Evolutionary conservation across 2,797 vertebrate genomes (phyloP).

Genomic region (Cynodonichthys magdalenae): DNA sequence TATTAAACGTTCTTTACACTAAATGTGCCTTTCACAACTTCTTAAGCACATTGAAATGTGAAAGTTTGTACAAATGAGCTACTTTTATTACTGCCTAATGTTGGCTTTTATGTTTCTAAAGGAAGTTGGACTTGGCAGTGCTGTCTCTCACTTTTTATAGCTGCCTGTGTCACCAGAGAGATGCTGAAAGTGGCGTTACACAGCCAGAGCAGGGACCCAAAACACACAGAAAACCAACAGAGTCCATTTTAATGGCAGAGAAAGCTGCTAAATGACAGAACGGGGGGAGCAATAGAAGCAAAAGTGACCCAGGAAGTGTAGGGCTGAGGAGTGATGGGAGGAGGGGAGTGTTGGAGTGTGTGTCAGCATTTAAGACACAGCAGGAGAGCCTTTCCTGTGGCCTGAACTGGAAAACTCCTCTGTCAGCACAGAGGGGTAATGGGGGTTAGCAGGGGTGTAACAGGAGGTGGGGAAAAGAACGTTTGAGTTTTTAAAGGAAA

Average conservation of each 20-base stretch:
- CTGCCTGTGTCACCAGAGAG: slow-evolving; percentile 26
- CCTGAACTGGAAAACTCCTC: slow-evolving; percentile 58
- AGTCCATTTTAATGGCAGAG: slow-evolving; percentile 39
- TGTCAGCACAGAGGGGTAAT: slow-evolving; percentile 77
- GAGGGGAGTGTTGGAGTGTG: slow-evolving; percentile 45
- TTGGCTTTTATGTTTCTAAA: slow-evolving; percentile 18
- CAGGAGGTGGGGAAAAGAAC: slow-evolving; percentile 27
- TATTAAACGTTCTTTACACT: slow-evolving; percentile 2
- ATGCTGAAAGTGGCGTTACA: slow-evolving; percentile 39
- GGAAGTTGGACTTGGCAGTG: slow-evolving; percentile 8
- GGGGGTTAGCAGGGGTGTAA: slow-evolving; percentile 61
- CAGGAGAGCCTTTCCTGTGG: slow-evolving; percentile 55
- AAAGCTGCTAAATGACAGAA: slow-evolving; percentile 37
- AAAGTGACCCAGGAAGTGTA: slow-evolving; percentile 16
- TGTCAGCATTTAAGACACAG: slow-evolving; percentile 61
- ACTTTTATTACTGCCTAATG: slow-evolving; percentile 3
- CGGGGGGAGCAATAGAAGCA: slow-evolving; percentile 25
- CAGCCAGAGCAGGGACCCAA: slow-evolving; percentile 9
- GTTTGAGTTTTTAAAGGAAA: slow-evolving; percentile 35
- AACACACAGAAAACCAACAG: slow-evolving; percentile 34
- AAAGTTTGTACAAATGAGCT: slow-evolving; percentile 7
- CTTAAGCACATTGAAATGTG: not conserved
- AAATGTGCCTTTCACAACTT: slow-evolving; percentile 13
- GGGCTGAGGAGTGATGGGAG: slow-evolving; percentile 17
- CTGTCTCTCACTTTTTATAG: slow-evolving; percentile 10